Conservation (phyloP, 2,888 invertebrate genomes). For the Nesidiocoris tenuis region DNA sequence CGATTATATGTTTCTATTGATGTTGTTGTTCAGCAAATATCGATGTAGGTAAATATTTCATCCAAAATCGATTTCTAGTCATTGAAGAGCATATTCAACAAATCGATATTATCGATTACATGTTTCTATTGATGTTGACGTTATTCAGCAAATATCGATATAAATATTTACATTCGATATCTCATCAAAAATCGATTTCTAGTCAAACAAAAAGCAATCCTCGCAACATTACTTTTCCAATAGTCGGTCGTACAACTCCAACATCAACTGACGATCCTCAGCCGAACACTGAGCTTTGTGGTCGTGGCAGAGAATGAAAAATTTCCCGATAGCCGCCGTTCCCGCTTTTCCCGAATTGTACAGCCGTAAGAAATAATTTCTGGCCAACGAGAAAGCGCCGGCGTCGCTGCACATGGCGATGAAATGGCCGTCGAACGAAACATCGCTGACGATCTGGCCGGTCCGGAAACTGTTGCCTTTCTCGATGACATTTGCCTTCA, state of each 20-base stretch:
- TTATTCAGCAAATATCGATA: no score
- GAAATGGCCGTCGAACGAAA: constrained; percentile 43
- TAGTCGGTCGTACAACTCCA: constrained; percentile 39
- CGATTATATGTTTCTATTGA: no score
- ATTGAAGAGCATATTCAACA: no score
- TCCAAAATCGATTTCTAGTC: no score
- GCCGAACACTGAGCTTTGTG: constrained; percentile 53
- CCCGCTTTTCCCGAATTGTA: constrained; percentile 58
- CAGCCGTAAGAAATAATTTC: constrained; percentile 63
- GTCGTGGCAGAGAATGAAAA: constrained; percentile 60
- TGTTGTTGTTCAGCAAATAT: no score
- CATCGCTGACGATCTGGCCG: background rate
- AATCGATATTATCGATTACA: no score
- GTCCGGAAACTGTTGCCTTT: background rate
- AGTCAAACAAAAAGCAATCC: no score
- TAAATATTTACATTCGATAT: no score
- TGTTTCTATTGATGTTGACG: no score
- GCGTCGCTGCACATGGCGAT: constrained; percentile 36
- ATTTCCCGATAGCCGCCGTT: constrained; percentile 61
- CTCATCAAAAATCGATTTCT: no score
- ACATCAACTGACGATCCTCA: constrained; percentile 48
- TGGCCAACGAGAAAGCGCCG: constrained; percentile 56
- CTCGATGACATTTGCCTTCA: background rate
- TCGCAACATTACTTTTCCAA: constrained; percentile 41
- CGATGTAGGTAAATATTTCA: no score